A percentile compares a stretch with the other conserved stretches of the same genome.
These are phyloP conservation scores for Copidosoma aretas DNA, from an alignment of 2,888 invertebrate species.

Conservation along the genomic window DNA sequence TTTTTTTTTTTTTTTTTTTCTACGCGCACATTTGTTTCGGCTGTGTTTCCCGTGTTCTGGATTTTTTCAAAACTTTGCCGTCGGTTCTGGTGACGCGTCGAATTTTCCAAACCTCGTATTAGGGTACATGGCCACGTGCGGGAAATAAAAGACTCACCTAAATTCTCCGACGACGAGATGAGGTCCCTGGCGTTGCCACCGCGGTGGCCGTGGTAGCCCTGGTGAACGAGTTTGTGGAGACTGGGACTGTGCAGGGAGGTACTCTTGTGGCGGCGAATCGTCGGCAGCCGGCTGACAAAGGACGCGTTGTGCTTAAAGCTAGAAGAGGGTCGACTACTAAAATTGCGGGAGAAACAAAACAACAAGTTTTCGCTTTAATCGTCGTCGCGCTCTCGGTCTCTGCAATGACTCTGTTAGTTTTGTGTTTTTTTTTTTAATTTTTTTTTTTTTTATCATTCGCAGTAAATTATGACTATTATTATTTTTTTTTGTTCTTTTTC, in stretches of 20 bases:
- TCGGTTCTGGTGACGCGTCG: too few species aligned
- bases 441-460: neutral
- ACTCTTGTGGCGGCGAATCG: conserved; percentile 82
- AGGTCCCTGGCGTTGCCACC: conserved; percentile 66
- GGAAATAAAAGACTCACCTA: conserved; percentile 65
- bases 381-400: conserved; percentile 6
- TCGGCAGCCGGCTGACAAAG: conserved; percentile 89
- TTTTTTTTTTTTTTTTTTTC: too few species aligned
- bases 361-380: conserved; percentile 29
- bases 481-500: neutral
- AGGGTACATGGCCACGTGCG: too few species aligned
- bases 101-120: too few species aligned
- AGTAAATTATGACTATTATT: neutral
- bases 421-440: neutral
- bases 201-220: conserved; percentile 58
- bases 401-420: neutral
- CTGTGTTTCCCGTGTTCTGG: too few species aligned
- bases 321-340: conserved; percentile 73
- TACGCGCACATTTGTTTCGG: too few species aligned
- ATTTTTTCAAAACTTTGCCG: too few species aligned
- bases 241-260: conserved; percentile 80
- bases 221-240: conserved; percentile 66
- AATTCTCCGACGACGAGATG: conserved; percentile 77
- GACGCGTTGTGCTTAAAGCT: conserved; percentile 94
- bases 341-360: conserved; percentile 28